These are phyloP conservation scores for Macrocentrus cingulum DNA, from an alignment of 1,140 invertebrate species.

Conservation along the genomic window DNA sequence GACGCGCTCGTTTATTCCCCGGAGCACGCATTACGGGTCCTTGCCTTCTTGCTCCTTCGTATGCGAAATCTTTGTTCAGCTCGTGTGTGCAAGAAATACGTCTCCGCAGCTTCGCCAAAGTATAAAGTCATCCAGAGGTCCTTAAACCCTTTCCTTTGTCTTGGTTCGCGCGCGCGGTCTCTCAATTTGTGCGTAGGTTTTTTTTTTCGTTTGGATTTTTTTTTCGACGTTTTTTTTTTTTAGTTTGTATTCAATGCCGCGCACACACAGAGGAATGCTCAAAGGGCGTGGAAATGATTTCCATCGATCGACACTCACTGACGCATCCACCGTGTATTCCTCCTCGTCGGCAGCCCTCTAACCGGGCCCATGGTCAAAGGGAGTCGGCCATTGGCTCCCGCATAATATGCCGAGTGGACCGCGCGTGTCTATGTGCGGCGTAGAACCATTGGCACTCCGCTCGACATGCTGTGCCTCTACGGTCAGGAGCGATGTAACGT, in stretches of 20 bases:
- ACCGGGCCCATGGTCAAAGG: slow-evolving; percentile 32
- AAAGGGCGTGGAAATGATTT: slow-evolving; percentile 44
- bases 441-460: not conserved
- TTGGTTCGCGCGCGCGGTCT: slow-evolving; percentile 18
- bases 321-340: slow-evolving; percentile 29
- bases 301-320: slow-evolving; percentile 43
- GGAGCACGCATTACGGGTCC: slow-evolving; percentile 46
- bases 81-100: slow-evolving; percentile 11
- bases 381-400: slow-evolving; percentile 30
- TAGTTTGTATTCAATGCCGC: slow-evolving; percentile 13
- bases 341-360: slow-evolving; percentile 27
- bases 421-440: not conserved
- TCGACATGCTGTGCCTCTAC: not conserved
- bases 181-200: slow-evolving; percentile 1
- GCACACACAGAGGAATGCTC: slow-evolving; percentile 25
- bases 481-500: too few relatives aligned
- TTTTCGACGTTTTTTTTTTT: slow-evolving; percentile 18
- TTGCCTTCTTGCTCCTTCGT: slow-evolving; percentile 45
- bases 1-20: slow-evolving; percentile 42
- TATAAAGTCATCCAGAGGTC: slow-evolving; percentile 22
- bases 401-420: slow-evolving; percentile 11
- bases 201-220: slow-evolving; percentile 15
- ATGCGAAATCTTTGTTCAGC: slow-evolving; percentile 37
- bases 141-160: slow-evolving; percentile 25
- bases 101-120: slow-evolving; percentile 19